These are phyloP conservation scores for Myripristis murdjan DNA, from an alignment of 2,797 vertebrate genomes.

Conservation along the genomic window DNA sequence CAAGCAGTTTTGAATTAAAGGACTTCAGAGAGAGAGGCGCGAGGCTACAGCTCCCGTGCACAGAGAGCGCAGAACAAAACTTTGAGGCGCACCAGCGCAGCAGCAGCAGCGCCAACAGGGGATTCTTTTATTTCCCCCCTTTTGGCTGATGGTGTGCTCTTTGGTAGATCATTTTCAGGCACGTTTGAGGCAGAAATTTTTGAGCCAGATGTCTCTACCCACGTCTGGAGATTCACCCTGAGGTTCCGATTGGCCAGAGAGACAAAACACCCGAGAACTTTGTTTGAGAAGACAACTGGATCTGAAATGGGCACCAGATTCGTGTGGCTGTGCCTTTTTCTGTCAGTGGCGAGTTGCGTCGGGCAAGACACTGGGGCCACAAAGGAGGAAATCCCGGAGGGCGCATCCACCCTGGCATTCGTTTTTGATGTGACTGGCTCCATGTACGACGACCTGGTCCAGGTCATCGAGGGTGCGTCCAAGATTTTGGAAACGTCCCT, in stretches of 20 bases:
- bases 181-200: slow-evolving; percentile 21
- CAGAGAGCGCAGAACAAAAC: slow-evolving; percentile 12
- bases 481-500: slow-evolving; percentile 97
- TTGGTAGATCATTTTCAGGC: slow-evolving; percentile 18
- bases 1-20: slow-evolving; percentile 42
- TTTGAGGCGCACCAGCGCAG: slow-evolving; percentile 7
- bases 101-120: slow-evolving; percentile 29
- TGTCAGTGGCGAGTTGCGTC: slow-evolving; percentile 74
- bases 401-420: slow-evolving; percentile 96
- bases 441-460: slow-evolving; percentile 98
- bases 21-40: slow-evolving; percentile 21
- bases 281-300: slow-evolving; percentile 31
- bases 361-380: slow-evolving; percentile 72
- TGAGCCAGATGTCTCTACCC: slow-evolving; percentile 71
- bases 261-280: slow-evolving; percentile 21
- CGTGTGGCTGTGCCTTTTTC: slow-evolving; percentile 61
- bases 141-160: slow-evolving; percentile 12
- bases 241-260: slow-evolving; percentile 52
- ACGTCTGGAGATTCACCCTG: slow-evolving; percentile 55
- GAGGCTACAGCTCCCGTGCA: slow-evolving; percentile 23
- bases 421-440: slow-evolving; percentile 99
- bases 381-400: slow-evolving; percentile 89
- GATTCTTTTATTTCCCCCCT: neutral
- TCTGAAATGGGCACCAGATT: slow-evolving; percentile 74
- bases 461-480: slow-evolving; percentile 98